phyloP scores from a whole-genome alignment of 2,888 invertebrate species.

The Netelia virgata region DNA sequence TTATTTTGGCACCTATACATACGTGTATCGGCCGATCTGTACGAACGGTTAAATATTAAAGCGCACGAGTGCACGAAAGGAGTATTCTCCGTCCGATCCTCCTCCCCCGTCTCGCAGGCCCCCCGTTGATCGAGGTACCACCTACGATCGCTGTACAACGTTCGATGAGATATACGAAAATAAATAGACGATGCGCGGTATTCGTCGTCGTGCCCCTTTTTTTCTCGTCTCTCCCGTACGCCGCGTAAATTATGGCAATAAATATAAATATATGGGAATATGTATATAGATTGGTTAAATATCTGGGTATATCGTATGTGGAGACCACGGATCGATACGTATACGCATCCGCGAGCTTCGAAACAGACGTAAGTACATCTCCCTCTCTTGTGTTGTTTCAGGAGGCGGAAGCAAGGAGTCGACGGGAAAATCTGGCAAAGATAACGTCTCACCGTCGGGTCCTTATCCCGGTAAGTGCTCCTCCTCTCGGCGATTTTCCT shows the following conservation, averaged over 20 bases:
- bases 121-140: too few relatives aligned
- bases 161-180: background rate
- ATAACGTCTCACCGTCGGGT: slow-evolving; percentile 89
- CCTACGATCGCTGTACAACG: too few relatives aligned
- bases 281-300: background rate
- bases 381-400: slow-evolving; percentile 85
- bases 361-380: slow-evolving; percentile 43
- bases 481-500: slow-evolving; percentile 27
- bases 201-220: slow-evolving; percentile 8
- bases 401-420: slow-evolving; percentile 90
- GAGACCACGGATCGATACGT: background rate
- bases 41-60: slow-evolving; percentile 33
- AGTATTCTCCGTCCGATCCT: too few relatives aligned
- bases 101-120: too few relatives aligned
- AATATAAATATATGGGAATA: slow-evolving; percentile 7
- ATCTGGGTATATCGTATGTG: slow-evolving; percentile 30
- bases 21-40: slow-evolving; percentile 16
- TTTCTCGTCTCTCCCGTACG: slow-evolving; percentile 30
- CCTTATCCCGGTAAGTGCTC: slow-evolving; percentile 85
- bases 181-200: slow-evolving; percentile 23
- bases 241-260: slow-evolving; percentile 48
- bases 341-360: slow-evolving; percentile 31
- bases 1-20: slow-evolving; percentile 52
- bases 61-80: slow-evolving; percentile 59
- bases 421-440: slow-evolving; percentile 88